Conservation (phyloP, 2,888 invertebrate species). For the Coleophora flavipennella region DNA sequence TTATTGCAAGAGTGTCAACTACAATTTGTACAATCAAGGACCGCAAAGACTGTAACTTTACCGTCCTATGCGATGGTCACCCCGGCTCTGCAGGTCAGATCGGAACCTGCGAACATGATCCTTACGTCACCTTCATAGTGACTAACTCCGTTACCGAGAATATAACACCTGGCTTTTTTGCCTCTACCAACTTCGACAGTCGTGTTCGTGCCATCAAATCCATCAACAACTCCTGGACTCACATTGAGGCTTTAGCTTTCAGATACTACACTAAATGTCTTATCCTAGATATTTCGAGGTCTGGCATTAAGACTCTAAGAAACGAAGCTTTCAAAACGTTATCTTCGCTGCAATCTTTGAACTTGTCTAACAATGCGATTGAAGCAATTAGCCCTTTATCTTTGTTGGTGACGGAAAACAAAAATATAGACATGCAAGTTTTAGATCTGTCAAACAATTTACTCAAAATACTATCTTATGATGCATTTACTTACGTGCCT, state of each 20-base stretch:
- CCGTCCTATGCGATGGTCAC: constrained; percentile 28
- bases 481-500: constrained; percentile 25
- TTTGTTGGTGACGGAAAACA: constrained; percentile 24
- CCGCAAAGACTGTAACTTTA: constrained; percentile 31
- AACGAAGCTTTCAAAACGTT: constrained; percentile 36
- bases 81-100: constrained; percentile 29
- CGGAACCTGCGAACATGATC: constrained; percentile 23
- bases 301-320: constrained; percentile 30
- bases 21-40: constrained; percentile 24
- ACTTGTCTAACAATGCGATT: constrained; percentile 43
- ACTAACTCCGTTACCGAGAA: constrained; percentile 18
- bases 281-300: constrained; percentile 34
- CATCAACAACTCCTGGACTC: constrained; percentile 30
- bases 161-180: constrained; percentile 38
- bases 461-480: constrained; percentile 24
- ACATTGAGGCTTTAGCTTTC: constrained; percentile 30
- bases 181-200: constrained; percentile 51
- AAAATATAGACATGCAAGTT: constrained; percentile 18
- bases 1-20: constrained; percentile 10
- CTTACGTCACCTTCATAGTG: constrained; percentile 38
- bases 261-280: constrained; percentile 36
- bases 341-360: constrained; percentile 24
- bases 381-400: constrained; percentile 25
- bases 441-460: constrained; percentile 45
- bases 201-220: constrained; percentile 39